phyloP scores from a whole-genome alignment of 2,888 invertebrate species.

The Thumatha senex region DNA sequence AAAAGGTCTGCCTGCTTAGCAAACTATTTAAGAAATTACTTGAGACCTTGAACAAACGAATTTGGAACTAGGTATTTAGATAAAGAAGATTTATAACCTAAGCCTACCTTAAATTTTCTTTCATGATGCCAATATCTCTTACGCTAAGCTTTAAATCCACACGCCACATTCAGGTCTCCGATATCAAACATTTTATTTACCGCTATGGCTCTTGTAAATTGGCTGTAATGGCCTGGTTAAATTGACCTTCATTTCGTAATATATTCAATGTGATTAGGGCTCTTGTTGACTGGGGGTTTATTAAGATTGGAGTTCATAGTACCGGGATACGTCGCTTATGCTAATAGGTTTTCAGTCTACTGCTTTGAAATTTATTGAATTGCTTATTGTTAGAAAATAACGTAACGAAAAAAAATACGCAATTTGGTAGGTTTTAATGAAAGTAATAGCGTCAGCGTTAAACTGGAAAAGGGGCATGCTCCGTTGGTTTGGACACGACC shows the following conservation, averaged over 20 bases:
- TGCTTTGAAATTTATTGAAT: constrained; percentile 40
- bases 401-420: no score
- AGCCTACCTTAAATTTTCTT: background rate
- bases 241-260: background rate
- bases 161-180: constrained; percentile 2
- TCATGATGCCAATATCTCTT: constrained; percentile 11
- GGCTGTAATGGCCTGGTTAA: background rate
- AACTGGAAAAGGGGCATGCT: no score
- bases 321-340: constrained; percentile 29
- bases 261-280: background rate
- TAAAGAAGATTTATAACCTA: background rate
- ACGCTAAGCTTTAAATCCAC: constrained; percentile 3
- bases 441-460: no score
- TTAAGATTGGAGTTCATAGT: constrained; percentile 33
- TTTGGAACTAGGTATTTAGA: no score
- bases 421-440: no score
- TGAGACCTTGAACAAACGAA: no score
- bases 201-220: background rate
- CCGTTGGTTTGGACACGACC: no score
- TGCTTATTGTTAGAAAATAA: background rate
- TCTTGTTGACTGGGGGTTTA: constrained; percentile 24
- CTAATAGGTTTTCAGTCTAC: constrained; percentile 31
- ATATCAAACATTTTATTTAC: background rate
- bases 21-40: no score
- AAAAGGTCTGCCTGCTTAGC: no score